Evolutionary conservation across 2,888 invertebrate species (phyloP), one percentile per base, ranked within the genome.

Genomic region (Xiphydria camelus): DNA sequence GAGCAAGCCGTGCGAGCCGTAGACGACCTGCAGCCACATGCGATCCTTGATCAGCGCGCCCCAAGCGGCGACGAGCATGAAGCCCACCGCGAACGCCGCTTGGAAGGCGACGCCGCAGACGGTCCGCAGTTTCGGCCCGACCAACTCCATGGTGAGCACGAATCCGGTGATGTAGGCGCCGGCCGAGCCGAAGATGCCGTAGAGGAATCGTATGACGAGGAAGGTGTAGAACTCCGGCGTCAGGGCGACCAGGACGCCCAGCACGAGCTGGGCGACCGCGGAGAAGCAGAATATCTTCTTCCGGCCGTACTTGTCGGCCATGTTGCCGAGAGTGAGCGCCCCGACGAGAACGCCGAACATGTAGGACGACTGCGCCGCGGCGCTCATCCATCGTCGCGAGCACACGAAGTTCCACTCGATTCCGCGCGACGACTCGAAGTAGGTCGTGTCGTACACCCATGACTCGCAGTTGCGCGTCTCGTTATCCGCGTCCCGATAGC

Each of bases 361-460:
- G 68, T 86, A 89, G 32, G 80, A 68, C 3, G 88, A 85, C 68
- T 92, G 91, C 0, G 89, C 87, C 14, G 89, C 70, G 1, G 91
- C 87, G 1, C 89, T 88, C 84, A 86, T 86, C 91, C 91, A 92
- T 53, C 89, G 79, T 47, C 80, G 78, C 52, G 86, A 83, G 66
- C 93, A 93, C 1, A 92, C 88, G 39, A 91, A 83, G 66, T 86
- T 77, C 91, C 91, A 92, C 72, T 93, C 90, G 10, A 90, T 89
- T 5, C 84, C 84, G 37, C 87, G 81, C 0, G 91, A 88, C 0
- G 86, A 83, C 45, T 83, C 74, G 55, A 88, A 86, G 63, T 89
- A 89, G 0, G 83, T 87, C 5, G 79, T 79, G 62, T 91, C 89
- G 68, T 84, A 92, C 1, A 86, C 85, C 82, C 85, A 91, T 0